Base-by-base conservation (phyloP, 2,797 vertebrate species). In the Poeciliopsis gracilis region DNA sequence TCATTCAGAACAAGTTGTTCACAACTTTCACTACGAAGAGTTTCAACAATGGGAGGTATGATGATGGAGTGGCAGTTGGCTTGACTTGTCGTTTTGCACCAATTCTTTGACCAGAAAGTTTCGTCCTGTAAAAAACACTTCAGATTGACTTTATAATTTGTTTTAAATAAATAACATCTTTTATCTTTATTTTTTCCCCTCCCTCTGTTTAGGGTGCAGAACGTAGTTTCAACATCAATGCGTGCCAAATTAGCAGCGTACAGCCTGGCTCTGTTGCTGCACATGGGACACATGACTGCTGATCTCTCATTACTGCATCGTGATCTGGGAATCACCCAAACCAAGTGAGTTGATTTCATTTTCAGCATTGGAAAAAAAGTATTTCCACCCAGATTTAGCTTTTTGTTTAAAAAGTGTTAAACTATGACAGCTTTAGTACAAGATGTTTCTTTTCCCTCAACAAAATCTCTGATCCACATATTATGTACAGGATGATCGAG, bases 261-360 rank as follows among this genome's bases (percentile, higher is more conserved):
- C 2, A 95, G 91, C n/a, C 89, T 99, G 10, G 93, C 95, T 23
- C 82, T 99, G 87, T 96, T 97, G 88, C 94, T 99, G 84, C 98
- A 99, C 78, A 94, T 98, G 78, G 94, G 89, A 49, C 76, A 92
- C 87, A 97, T 97, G 95, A 96, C 96, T 18, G 94, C 87, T 0
- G 94, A 99, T 88, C 95, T 99, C 81, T 98, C 97, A 0, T 0
- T 96, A 77, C 92, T 99, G 78, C 97, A 99, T 87, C 95, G 96
- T 6, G 98, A 98, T 91, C 59, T 99, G 84, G 95, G 92, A 77
- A 92, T 98, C 80, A 93, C 93, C 0, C 97, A 99, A 78, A 93
- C 85, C 79, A 97, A 93, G 98, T 98, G 80, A 77, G 25, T 13
- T 28, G 23, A 28, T n/a, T 46, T 69, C 6, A 8, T 70, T 70